phyloP scores from a whole-genome alignment of 2,888 invertebrate species.

The Temnothorax unifasciatus region DNA sequence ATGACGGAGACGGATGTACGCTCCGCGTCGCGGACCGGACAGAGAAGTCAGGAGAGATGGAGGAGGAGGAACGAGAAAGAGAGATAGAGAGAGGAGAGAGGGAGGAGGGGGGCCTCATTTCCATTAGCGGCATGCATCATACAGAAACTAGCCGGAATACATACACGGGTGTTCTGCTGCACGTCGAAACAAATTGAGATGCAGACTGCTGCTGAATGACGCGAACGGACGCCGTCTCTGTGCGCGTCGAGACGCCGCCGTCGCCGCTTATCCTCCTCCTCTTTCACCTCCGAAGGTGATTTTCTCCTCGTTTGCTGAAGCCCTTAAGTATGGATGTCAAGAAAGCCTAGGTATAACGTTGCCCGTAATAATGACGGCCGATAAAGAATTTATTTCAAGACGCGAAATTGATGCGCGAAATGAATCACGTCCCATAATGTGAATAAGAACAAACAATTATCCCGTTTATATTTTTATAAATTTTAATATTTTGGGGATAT shows the following conservation, averaged over 20 bases:
- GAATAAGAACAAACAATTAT: background rate
- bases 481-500: too few species aligned
- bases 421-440: background rate
- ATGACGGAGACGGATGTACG: constrained; percentile 44
- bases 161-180: constrained; percentile 35
- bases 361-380: background rate
- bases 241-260: constrained; percentile 37
- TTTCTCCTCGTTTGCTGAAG: constrained; percentile 3
- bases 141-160: constrained; percentile 56
- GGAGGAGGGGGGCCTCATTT: constrained; percentile 72
- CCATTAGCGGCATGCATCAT: constrained; percentile 77
- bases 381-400: background rate
- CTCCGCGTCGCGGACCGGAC: constrained; percentile 6
- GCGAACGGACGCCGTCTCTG: constrained; percentile 31
- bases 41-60: constrained; percentile 13
- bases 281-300: background rate
- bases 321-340: background rate
- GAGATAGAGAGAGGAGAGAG: constrained; percentile 5
- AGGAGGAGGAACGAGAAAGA: constrained; percentile 23
- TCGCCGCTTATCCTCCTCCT: constrained; percentile 5
- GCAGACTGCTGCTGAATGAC: constrained; percentile 60
- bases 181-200: constrained; percentile 70
- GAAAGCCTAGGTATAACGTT: background rate
- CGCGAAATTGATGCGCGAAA: background rate
- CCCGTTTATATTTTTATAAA: background rate